These are phyloP conservation scores for Helicoverpa armigera DNA, from an alignment of 1,140 invertebrate species.

Conservation along the genomic window DNA sequence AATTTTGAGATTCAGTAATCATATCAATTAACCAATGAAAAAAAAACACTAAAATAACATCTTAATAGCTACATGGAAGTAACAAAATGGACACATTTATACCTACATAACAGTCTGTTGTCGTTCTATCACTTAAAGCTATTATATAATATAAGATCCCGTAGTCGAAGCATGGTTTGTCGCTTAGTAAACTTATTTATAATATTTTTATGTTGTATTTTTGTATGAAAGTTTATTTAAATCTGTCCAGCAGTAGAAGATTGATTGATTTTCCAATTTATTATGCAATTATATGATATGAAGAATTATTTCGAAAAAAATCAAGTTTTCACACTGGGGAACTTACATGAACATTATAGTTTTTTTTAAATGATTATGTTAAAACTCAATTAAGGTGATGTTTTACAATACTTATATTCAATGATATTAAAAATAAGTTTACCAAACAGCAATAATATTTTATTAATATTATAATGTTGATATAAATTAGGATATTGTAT, in stretches of 20 bases:
- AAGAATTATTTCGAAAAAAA: too few relatives aligned
- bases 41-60: slow-evolving; percentile 49
- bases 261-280: too few relatives aligned
- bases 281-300: too few relatives aligned
- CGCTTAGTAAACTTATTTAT: slow-evolving; percentile 49
- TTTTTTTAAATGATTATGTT: too few relatives aligned
- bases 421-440: slow-evolving; percentile 35
- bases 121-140: slow-evolving; percentile 67
- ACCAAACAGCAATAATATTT: slow-evolving; percentile 49
- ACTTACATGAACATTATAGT: too few relatives aligned
- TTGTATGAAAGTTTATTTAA: too few relatives aligned
- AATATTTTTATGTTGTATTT: not conserved
- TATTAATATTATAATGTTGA: slow-evolving; percentile 56
- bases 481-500: slow-evolving; percentile 80
- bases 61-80: slow-evolving; percentile 52
- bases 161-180: slow-evolving; percentile 55
- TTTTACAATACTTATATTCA: not conserved
- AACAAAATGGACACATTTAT: slow-evolving; percentile 62
- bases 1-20: slow-evolving; percentile 45
- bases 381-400: too few relatives aligned
- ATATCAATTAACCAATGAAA: slow-evolving; percentile 31
- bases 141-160: slow-evolving; percentile 62
- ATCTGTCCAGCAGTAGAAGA: too few relatives aligned
- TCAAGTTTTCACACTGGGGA: too few relatives aligned
- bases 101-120: slow-evolving; percentile 70